phyloP scores from a whole-genome alignment of 2,888 invertebrate genomes.

The Rhagonycha lutea region DNA sequence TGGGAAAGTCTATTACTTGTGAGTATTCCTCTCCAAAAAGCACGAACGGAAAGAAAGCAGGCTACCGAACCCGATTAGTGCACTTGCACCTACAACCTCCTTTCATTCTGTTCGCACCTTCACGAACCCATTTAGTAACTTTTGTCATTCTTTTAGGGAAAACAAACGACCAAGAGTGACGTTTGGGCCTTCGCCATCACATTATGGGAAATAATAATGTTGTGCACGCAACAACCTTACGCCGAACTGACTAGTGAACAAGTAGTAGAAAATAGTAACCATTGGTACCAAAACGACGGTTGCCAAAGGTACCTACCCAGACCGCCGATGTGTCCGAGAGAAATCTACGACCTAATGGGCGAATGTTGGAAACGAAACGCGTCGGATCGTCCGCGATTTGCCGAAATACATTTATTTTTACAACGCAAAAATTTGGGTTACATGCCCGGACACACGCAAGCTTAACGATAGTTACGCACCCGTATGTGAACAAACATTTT shows the following conservation, averaged over 20 bases:
- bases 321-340: slow-evolving; percentile 79
- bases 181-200: slow-evolving; percentile 92
- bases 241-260: slow-evolving; percentile 82
- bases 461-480: slow-evolving; percentile 1
- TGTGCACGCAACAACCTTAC: slow-evolving; percentile 79
- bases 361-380: slow-evolving; percentile 89
- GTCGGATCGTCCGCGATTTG: slow-evolving; percentile 80
- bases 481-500: neutral
- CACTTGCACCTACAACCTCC: neutral
- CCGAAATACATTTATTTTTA: slow-evolving; percentile 86
- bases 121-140: too few species aligned
- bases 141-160: slow-evolving; percentile 64
- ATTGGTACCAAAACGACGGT: slow-evolving; percentile 59
- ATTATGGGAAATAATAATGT: slow-evolving; percentile 85
- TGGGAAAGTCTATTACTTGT: slow-evolving; percentile 87
- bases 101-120: too few species aligned
- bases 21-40: slow-evolving; percentile 41
- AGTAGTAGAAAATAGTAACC: slow-evolving; percentile 65
- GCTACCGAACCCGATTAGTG: neutral
- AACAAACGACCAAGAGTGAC: slow-evolving; percentile 85
- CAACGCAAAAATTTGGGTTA: slow-evolving; percentile 71
- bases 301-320: slow-evolving; percentile 63
- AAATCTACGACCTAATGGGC: slow-evolving; percentile 89
- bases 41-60: neutral
- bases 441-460: slow-evolving; percentile 56